Evolutionary conservation across 2,113 vertebrate species (phyloP).

Genomic region (Oncorhynchus keta): DNA sequence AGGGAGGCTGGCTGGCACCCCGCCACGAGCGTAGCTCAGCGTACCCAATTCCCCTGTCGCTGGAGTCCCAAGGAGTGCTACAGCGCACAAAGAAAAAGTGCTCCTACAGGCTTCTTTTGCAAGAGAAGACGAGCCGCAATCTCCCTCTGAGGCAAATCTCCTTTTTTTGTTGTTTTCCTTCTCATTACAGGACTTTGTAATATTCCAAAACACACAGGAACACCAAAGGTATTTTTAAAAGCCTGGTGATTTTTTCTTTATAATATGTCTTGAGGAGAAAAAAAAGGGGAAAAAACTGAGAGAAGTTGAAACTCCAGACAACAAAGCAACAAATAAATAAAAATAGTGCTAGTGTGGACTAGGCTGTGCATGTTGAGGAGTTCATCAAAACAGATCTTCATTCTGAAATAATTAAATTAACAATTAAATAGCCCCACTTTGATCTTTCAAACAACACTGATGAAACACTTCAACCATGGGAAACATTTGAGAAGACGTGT

Average conservation of each 20-base stretch:
- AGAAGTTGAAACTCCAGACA: slow-evolving; percentile 64
- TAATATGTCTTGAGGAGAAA: slow-evolving; percentile 70
- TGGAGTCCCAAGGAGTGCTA: slow-evolving; percentile 72
- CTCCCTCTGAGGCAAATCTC: too few relatives aligned
- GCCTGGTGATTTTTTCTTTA: slow-evolving; percentile 55
- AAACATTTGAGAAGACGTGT: slow-evolving; percentile 9
- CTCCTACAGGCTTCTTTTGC: slow-evolving; percentile 71
- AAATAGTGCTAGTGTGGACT: slow-evolving; percentile 53
- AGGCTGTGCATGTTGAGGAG: slow-evolving; percentile 48
- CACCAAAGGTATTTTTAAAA: slow-evolving; percentile 77
- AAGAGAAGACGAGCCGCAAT: slow-evolving; percentile 67
- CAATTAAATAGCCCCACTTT: slow-evolving; percentile 20
- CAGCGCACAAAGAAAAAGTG: slow-evolving; percentile 72
- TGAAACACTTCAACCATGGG: slow-evolving; percentile 10
- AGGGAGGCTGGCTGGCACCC: slow-evolving; percentile 64
- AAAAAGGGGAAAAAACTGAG: slow-evolving; percentile 19
- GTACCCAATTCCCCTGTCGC: slow-evolving; percentile 71
- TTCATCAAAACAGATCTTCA: slow-evolving; percentile 51
- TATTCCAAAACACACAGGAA: slow-evolving; percentile 78
- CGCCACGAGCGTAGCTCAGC: slow-evolving; percentile 69
- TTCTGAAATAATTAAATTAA: slow-evolving; percentile 49
- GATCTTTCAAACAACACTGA: slow-evolving; percentile 25
- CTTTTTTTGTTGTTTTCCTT: slow-evolving; percentile 73
- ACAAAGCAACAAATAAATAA: slow-evolving; percentile 72
- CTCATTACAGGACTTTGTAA: slow-evolving; percentile 80